Evolutionary conservation across 2,888 invertebrate genomes (phyloP), one percentile per base, ranked within the genome.

Genomic region (Timema podura): DNA sequence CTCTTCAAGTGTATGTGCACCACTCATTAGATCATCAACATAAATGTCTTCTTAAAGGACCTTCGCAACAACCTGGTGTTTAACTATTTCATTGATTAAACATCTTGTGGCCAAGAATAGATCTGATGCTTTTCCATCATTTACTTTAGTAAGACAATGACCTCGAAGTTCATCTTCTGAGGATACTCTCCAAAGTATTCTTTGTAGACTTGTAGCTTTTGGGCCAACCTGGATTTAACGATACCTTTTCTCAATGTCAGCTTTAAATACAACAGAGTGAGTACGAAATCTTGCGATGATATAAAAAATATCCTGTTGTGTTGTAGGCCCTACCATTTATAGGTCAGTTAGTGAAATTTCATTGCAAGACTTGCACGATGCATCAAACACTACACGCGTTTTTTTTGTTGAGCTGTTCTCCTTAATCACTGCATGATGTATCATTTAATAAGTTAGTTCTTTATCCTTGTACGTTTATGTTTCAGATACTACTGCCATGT

Each of bases 111-210:
- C 65, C 6, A 47, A 15, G 65, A 65, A 65, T n/a, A 48, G 65
- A 15, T 9, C 47, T 45, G 45, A 45, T 47, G 65, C 65, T 47
- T 45, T 65, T 15, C 65, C 65, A 65, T 65, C 45, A 48, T 45
- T 65, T 45, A 65, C 46, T 45, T 45, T 65, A 13, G 44, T 65
- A 5, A 65, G 46, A 13, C 48, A 7, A 10, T 3, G 47, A 10
- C 16, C 47, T 65, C 5, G 48, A 44, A 48, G 45, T 15, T 6
- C 11, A 5, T 3, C 65, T 15, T 65, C 6, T 7, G 45, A n/a
- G 65, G 11, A 15, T 6, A 30, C 15, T 15, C 44, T 48, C 65
- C 47, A 65, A 15, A 65, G 30, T 13, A 65, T 6, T 48, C 47
- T 13, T 46, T 65, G 65, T 48, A 65, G 30, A 65, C 47, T 48